These are phyloP conservation scores for Eupithecia abbreviata DNA, from an alignment of 2,888 invertebrate genomes.

Conservation along the genomic window DNA sequence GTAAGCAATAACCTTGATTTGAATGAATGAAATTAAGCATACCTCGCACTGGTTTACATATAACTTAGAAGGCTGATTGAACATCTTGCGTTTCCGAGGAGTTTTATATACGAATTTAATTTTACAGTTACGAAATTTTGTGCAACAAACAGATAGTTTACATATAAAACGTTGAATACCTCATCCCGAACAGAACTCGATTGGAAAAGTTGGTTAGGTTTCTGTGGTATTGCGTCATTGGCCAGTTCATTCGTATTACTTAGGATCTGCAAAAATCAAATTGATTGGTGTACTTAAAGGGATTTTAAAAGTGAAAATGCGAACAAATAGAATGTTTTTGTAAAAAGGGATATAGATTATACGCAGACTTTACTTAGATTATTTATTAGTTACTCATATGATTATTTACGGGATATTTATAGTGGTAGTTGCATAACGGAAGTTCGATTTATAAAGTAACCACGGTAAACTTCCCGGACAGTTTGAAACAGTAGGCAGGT, in stretches of 20 bases:
- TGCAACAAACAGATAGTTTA: background rate
- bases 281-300: too few relatives aligned
- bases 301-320: background rate
- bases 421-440: too few relatives aligned
- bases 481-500: too few relatives aligned
- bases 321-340: too few relatives aligned
- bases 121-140: background rate
- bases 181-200: background rate
- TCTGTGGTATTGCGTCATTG: background rate
- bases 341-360: too few relatives aligned
- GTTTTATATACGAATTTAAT: too few relatives aligned
- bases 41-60: background rate
- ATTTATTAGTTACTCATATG: too few relatives aligned
- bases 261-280: background rate
- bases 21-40: background rate
- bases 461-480: too few relatives aligned
- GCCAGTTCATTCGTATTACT: background rate
- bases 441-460: too few relatives aligned
- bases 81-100: slow-evolving; percentile 2
- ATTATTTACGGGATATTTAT: too few relatives aligned
- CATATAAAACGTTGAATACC: background rate
- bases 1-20: background rate
- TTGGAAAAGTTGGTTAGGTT: background rate
- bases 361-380: too few relatives aligned
- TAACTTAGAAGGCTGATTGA: slow-evolving; percentile 1